A percentile compares a stretch with the other conserved stretches of the same genome.
Evolutionary conservation across 2,113 vertebrate species (phyloP).

Genomic region (Alligator mississippiensis): DNA sequence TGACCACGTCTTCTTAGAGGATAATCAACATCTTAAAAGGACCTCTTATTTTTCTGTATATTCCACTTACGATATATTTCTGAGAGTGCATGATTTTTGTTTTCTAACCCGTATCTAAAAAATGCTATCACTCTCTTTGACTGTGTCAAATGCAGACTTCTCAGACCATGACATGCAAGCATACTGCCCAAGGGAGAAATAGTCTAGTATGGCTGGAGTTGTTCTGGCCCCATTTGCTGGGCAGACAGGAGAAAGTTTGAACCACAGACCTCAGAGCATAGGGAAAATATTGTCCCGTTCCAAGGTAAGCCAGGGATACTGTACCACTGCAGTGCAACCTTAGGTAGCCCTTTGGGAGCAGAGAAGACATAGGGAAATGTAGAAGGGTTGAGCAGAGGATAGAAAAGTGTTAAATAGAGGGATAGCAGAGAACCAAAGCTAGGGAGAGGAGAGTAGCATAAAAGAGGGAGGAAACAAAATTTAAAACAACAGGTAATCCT

Average conservation of each 20-base stretch:
- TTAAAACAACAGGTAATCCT: background rate
- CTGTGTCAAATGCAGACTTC: conserved; percentile 44
- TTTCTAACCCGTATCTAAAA: conserved; percentile 50
- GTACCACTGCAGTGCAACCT: conserved; percentile 38
- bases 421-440: background rate
- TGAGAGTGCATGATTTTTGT: conserved; percentile 7
- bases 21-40: conserved; percentile 47
- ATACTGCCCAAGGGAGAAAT: conserved; percentile 49
- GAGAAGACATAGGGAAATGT: conserved; percentile 21
- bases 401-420: conserved; percentile 20
- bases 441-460: background rate
- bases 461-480: background rate
- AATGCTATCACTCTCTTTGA: conserved; percentile 60
- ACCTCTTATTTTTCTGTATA: conserved; percentile 28
- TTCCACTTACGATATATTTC: conserved; percentile 50
- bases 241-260: conserved; percentile 49
- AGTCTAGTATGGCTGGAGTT: conserved; percentile 8
- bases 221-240: conserved; percentile 54
- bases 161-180: conserved; percentile 53
- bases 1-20: conserved; percentile 1
- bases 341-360: conserved; percentile 46
- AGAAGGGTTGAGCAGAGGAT: background rate
- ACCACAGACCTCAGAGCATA: conserved; percentile 65
- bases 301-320: conserved; percentile 42
- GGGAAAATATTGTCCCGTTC: conserved; percentile 58